Conservation (phyloP, 2,888 invertebrate genomes). For the Eurytoma californica region DNA sequence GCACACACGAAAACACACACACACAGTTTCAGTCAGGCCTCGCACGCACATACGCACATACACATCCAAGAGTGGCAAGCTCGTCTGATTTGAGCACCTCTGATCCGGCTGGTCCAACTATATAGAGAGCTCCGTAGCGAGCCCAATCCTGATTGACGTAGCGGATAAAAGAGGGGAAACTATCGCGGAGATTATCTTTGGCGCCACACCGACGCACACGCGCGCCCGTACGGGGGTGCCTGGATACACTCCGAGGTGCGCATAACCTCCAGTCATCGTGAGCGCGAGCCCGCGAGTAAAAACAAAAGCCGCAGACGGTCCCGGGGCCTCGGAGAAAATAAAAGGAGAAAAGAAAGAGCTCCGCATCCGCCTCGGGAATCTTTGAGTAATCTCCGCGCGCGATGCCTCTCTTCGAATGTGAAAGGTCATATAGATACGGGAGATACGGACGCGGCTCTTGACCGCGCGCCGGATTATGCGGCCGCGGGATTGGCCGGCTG, state of each 20-base stretch:
- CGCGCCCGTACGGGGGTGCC: conserved; percentile 45
- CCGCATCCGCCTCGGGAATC: conserved; percentile 30
- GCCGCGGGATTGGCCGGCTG: neutral
- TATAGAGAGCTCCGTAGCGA: conserved; percentile 70
- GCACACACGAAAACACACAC: neutral
- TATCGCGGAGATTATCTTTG: conserved; percentile 73
- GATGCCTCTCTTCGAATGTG: conserved; percentile 5
- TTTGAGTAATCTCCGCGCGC: conserved; percentile 30
- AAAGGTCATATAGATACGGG: conserved; percentile 31
- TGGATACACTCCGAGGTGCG: conserved; percentile 44
- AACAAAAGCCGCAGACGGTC: conserved; percentile 59
- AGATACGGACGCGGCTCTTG: neutral
- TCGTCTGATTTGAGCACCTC: conserved; percentile 66
- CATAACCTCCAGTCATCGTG: conserved; percentile 62
- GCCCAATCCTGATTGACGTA: conserved; percentile 75
- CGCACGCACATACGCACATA: too few species aligned
- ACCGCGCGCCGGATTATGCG: neutral
- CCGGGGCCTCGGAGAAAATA: conserved; percentile 53
- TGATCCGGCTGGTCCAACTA: conserved; percentile 66
- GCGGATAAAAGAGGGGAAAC: conserved; percentile 68
- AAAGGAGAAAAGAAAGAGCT: neutral
- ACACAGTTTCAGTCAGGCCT: too few species aligned
- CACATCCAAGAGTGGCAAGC: neutral
- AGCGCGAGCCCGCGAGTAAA: conserved; percentile 46
- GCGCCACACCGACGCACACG: conserved; percentile 64